Percentiles rank a stretch among this genome's conserved stretches.
Evolutionary conservation across 2,797 vertebrate species (phyloP).

Genomic region (Etheostoma nigrum): DNA sequence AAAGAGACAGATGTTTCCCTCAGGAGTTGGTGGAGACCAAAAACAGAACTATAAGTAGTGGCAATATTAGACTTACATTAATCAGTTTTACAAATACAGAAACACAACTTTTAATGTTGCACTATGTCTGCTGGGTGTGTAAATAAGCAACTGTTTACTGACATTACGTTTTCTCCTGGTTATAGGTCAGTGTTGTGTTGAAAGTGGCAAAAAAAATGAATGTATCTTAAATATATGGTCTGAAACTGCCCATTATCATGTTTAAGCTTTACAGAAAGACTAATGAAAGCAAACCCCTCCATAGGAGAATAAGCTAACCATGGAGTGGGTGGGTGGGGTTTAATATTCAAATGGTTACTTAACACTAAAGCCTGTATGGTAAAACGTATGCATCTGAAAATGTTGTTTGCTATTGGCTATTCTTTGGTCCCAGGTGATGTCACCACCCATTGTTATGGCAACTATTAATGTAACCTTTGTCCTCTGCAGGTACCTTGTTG

Average conservation of each 20-base stretch:
- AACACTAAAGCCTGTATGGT: not conserved
- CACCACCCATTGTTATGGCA: not conserved
- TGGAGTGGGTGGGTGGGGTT: not conserved
- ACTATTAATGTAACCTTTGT: conserved; percentile 31
- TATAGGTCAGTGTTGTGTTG: no score
- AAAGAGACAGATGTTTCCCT: no score
- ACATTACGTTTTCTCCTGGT: no score
- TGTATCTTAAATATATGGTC: not conserved
- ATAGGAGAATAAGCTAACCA: not conserved
- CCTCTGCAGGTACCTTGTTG: conserved; percentile 91
- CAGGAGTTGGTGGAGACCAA: no score
- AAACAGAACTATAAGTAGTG: no score
- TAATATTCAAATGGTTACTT: not conserved
- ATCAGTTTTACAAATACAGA: no score
- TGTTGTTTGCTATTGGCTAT: not conserved
- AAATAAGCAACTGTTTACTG: no score
- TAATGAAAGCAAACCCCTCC: no score
- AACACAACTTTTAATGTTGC: no score
- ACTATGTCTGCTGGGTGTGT: no score
- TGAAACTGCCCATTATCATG: not conserved
- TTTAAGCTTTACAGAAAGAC: not conserved
- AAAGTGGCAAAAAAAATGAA: no score
- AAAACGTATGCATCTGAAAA: not conserved
- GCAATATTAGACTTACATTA: no score
- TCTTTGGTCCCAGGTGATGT: not conserved